Base-by-base conservation (phyloP, 2,888 invertebrate genomes). In the Charanyca ferruginea region DNA sequence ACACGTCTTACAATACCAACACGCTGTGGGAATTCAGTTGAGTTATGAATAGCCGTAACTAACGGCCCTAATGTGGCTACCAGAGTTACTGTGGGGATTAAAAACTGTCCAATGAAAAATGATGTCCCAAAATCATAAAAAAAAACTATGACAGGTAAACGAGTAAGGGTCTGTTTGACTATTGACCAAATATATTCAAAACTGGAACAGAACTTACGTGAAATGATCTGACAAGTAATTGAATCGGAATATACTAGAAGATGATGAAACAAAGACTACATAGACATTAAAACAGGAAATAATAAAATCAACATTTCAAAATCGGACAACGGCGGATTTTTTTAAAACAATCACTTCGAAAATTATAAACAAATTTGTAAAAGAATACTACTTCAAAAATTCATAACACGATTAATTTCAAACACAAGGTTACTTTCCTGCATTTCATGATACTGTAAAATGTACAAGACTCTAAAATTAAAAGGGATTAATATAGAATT, bases 1-100 rank as follows among this genome's bases (percentile, higher is more conserved):
- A 80, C 60, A 77, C 66, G 70, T 66, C 71, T 55, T 60, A 72
- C 63, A 75, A 83, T 68, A 65, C 70, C 55, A 66, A 80, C 63
- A 51, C 59, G 22, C 23, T 22, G 61, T 66, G 48, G 60, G 62
- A 54, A 65, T 48, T 58, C 59, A 23, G 67, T 70, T 68, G 61
- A 63, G 2, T 49, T 65, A 23, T 67, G 64, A 66, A 65, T 61
- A 54, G 28, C 65, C 28, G 42, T 79, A 66, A 59, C 41, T 63
- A 64, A 58, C 51, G 49, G 38, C 25, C 23, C n/a, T 47, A 55
- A 41, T 41, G 18, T 20, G 11, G 18, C 41, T 59, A 9, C 0
- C 22, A 25, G 41, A 38, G 41, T 51, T 76, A 48, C 55, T 9
- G 32, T 51, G 55, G 13, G 38, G 38, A 58, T 16, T 9, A 41